Evolutionary conservation across 92 coral and sea anemone genomes (phyloP), one percentile per base, ranked within the genome.

Genomic region (Actinernus sp.): DNA sequence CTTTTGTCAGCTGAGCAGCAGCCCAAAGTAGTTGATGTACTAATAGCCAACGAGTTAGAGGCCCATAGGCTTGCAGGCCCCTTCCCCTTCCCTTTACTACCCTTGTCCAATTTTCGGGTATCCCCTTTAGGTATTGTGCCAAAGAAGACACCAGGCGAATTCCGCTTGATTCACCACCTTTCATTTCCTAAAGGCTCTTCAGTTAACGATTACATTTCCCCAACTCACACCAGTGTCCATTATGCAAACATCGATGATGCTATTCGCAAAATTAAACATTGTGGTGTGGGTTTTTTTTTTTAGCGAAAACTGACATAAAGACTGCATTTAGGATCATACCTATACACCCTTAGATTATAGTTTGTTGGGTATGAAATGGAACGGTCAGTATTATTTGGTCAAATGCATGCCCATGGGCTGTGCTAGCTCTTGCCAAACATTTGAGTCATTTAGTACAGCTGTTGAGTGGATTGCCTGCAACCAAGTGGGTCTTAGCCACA

Each of bases 11-110:
- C 64, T 0, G n/a, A 54, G 20, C 36, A 68, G 2, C 55, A 78
- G 3, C 85, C 55, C 1, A 48, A 17, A 20, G 68, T 34, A 37
- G 40, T 30, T 55, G 0, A 2, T 1, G 77, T 38, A 5, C 73
- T 65, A 41, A 46, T 81, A 8, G 14, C 50, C 22, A 81, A 81
- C 31, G 88, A 85, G 41, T n/a, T 59, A 26, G 62, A 48, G 13
- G 73, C 83, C 5, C 63, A 53, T 11, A 49, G 88, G 37, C 29
- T 86, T 4, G 84, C 61, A 2, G 92, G 84, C 4, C 88, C 88
- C 25, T 86, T 66, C 49, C 20, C 30, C 7, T 21, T 41, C 3
- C 84, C 92, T 11, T 60, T 60, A 8, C n/a, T n/a, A n/a, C n/a
- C n/a, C n/a, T 50, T 65, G 21, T 45, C 47, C 25, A 18, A 65